Evolutionary conservation across 1,140 invertebrate genomes (phyloP).

Genomic region (Drosophila aff.): DNA sequence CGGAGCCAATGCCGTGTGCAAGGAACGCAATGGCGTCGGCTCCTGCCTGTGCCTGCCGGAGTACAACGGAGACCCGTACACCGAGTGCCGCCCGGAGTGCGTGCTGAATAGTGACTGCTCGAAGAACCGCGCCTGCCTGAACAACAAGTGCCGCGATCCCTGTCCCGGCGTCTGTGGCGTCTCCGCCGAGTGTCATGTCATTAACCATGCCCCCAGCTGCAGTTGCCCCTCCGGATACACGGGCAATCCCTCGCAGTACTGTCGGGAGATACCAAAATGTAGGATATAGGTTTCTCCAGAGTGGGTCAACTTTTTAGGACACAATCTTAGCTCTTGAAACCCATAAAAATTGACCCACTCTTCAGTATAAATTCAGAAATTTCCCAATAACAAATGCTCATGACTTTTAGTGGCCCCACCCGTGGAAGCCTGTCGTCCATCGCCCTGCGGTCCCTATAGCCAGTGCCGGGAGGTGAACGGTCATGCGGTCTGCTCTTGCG

Average conservation of each 20-base stretch:
- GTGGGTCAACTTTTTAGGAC: slow-evolving; percentile 10
- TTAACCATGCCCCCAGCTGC: slow-evolving; percentile 91
- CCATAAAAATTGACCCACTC: slow-evolving; percentile 10
- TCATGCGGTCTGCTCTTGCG: slow-evolving; percentile 89
- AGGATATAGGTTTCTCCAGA: slow-evolving; percentile 66
- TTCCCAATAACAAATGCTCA: slow-evolving; percentile 12
- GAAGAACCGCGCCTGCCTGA: slow-evolving; percentile 88
- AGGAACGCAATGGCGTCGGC: slow-evolving; percentile 91
- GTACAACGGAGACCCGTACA: slow-evolving; percentile 91
- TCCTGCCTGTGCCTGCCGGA: slow-evolving; percentile 90
- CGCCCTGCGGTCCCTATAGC: slow-evolving; percentile 89
- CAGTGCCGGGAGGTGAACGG: slow-evolving; percentile 88
- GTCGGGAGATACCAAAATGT: slow-evolving; percentile 87
- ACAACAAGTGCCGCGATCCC: slow-evolving; percentile 90
- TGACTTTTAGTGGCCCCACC: slow-evolving; percentile 72
- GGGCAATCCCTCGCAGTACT: slow-evolving; percentile 90
- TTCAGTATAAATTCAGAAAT: too few species aligned
- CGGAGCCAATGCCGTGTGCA: slow-evolving; percentile 91
- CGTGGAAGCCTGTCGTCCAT: slow-evolving; percentile 88
- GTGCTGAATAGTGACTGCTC: slow-evolving; percentile 90
- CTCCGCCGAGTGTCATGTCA: slow-evolving; percentile 90
- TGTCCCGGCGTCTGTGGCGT: slow-evolving; percentile 90
- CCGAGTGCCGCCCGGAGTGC: slow-evolving; percentile 90
- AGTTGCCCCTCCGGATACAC: slow-evolving; percentile 89
- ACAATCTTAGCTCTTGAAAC: neutral